Conservation (phyloP, 2,113 vertebrate genomes). For the Bucco capensis region DNA sequence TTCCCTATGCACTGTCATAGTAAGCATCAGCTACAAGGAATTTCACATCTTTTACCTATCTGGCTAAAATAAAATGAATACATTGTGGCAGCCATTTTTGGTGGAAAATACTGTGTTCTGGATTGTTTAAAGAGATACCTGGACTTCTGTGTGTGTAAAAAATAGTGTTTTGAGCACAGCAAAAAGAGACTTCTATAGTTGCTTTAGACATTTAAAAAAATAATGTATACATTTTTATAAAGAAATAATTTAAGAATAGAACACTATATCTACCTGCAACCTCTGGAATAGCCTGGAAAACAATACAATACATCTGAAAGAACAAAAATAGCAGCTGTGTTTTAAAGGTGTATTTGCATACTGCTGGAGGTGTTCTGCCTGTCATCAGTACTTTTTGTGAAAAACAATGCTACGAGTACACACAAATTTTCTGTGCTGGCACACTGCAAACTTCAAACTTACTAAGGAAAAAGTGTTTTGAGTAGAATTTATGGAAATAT, state of each 20-base stretch:
- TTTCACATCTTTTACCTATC: background rate
- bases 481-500: background rate
- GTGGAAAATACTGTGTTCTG: background rate
- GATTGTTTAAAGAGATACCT: background rate
- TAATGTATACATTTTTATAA: too few species aligned
- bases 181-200: background rate
- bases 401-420: background rate
- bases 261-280: too few species aligned
- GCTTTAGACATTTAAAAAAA: background rate
- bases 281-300: too few species aligned
- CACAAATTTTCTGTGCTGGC: background rate
- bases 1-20: fast-evolving
- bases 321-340: background rate
- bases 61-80: background rate
- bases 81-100: background rate
- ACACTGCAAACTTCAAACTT: background rate
- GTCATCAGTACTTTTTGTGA: background rate
- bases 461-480: background rate
- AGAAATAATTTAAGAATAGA: too few species aligned
- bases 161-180: background rate
- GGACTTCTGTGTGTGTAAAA: background rate
- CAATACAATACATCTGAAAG: background rate
- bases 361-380: background rate
- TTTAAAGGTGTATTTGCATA: background rate
- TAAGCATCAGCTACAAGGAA: background rate